Conservation (phyloP, 1,140 invertebrate genomes). For the Eumaeus atala region DNA sequence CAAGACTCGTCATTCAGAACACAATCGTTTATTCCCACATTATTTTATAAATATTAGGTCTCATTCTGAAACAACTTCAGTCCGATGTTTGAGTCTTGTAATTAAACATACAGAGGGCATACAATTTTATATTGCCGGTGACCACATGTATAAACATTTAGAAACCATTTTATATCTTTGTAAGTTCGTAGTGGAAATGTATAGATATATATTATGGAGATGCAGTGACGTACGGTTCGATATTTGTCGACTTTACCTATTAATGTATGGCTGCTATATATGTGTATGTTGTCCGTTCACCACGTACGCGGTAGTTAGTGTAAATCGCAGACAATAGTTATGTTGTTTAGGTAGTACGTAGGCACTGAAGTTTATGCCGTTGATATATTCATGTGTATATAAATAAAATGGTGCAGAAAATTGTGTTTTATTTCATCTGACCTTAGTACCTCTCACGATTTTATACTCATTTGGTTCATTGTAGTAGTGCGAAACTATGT, state of each 20-base stretch:
- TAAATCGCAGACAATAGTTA: conserved; percentile 69
- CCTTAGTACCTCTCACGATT: too few species aligned
- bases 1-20: too few species aligned
- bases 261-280: conserved; percentile 9
- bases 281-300: conserved; percentile 41
- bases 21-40: too few species aligned
- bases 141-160: conserved; percentile 17
- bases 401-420: conserved; percentile 58
- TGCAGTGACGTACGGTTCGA: conserved; percentile 1
- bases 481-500: too few species aligned
- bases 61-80: too few species aligned
- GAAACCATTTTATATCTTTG: conserved; percentile 32
- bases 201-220: conserved; percentile 14
- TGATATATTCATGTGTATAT: conserved; percentile 66
- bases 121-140: too few species aligned
- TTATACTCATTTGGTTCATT: too few species aligned
- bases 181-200: conserved; percentile 27
- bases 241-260: conserved; percentile 8
- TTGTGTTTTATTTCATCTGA: conserved; percentile 22
- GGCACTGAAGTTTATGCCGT: conserved; percentile 71
- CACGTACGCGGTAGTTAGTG: conserved; percentile 47
- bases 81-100: too few species aligned
- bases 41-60: too few species aligned
- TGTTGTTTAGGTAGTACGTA: conserved; percentile 71
- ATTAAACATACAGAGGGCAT: too few species aligned